A percentile compares a stretch with the other conserved stretches of the same genome.
Conservation (phyloP, 2,888 invertebrate genomes). For the Tyria jacobaeae region DNA sequence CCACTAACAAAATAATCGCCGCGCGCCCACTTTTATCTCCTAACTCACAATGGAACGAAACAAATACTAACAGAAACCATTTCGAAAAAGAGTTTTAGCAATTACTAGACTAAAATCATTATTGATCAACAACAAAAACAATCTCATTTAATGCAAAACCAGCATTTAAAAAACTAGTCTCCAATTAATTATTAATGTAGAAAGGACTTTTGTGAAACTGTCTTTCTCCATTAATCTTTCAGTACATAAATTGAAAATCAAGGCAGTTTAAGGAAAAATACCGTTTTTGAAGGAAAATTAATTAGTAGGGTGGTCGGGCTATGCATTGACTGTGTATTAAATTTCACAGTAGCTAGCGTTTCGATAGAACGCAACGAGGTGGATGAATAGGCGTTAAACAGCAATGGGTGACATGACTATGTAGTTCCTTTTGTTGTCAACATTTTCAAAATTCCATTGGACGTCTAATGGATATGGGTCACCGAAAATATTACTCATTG, state of each 20-base stretch:
- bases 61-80: conserved; percentile 51
- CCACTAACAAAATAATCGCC: conserved; percentile 64
- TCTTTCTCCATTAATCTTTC: conserved; percentile 71
- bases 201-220: conserved; percentile 61
- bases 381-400: conserved; percentile 35
- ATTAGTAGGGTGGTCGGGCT: conserved; percentile 61
- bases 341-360: conserved; percentile 57
- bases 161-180: conserved; percentile 53
- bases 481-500: too few relatives aligned
- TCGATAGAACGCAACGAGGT: conserved; percentile 38
- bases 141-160: conserved; percentile 51
- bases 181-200: conserved; percentile 62
- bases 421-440: conserved; percentile 24
- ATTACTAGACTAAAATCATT: not conserved
- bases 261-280: conserved; percentile 64
- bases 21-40: conserved; percentile 63
- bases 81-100: conserved; percentile 31
- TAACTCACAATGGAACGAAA: conserved; percentile 56
- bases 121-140: conserved; percentile 30
- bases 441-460: conserved; percentile 9
- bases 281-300: conserved; percentile 69
- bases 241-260: conserved; percentile 74
- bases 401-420: conserved; percentile 32
- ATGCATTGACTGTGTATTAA: conserved; percentile 60
- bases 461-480: not conserved